Conservation (phyloP, 2,888 invertebrate genomes). For the Caprella mutica region DNA sequence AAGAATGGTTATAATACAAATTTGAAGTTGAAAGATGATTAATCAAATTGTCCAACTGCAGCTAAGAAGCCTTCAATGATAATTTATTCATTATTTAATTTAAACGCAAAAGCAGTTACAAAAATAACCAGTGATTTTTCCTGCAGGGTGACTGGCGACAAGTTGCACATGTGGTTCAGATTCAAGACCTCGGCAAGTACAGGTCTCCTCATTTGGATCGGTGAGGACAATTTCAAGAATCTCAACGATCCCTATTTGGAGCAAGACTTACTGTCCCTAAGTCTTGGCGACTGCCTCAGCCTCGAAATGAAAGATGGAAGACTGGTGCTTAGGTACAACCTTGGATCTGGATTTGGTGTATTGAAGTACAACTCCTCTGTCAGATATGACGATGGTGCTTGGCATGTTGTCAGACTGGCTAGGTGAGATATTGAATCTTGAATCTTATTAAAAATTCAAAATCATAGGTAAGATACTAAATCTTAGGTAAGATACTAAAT, state of each 20-base stretch:
- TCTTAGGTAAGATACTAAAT: too few relatives aligned
- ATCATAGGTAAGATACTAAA: too few relatives aligned
- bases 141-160: slow-evolving; percentile 63
- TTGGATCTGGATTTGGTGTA: slow-evolving; percentile 27
- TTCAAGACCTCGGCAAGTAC: slow-evolving; percentile 59
- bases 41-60: too few relatives aligned
- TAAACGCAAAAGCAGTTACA: too few relatives aligned
- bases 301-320: slow-evolving; percentile 25
- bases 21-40: too few relatives aligned
- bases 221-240: slow-evolving; percentile 39
- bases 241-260: slow-evolving; percentile 8
- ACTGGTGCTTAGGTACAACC: slow-evolving; percentile 26
- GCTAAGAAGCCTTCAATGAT: too few relatives aligned
- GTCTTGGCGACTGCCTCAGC: slow-evolving; percentile 27
- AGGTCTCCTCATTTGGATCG: slow-evolving; percentile 77
- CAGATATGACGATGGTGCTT: slow-evolving; percentile 75
- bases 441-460: not conserved
- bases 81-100: too few relatives aligned
- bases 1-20: too few relatives aligned
- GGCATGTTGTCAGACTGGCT: slow-evolving; percentile 48
- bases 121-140: not conserved
- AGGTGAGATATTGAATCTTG: slow-evolving; percentile 10
- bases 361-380: slow-evolving; percentile 54
- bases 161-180: slow-evolving; percentile 75
- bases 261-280: slow-evolving; percentile 41